These are phyloP conservation scores for Stenotaenia linearis DNA, from an alignment of 2,888 invertebrate species.

Conservation along the genomic window DNA sequence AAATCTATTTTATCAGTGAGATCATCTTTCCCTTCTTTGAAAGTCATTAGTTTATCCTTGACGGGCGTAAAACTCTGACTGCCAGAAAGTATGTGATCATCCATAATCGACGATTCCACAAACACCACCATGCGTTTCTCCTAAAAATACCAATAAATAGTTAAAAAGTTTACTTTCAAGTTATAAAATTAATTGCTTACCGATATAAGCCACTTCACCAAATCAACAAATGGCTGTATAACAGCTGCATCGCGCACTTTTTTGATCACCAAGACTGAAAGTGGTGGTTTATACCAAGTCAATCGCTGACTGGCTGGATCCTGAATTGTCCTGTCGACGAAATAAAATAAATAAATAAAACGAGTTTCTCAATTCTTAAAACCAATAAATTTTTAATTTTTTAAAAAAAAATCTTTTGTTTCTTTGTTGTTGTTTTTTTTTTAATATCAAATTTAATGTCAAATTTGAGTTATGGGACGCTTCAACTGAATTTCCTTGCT, in stretches of 20 bases:
- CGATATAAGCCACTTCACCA: slow-evolving; percentile 87
- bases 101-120: slow-evolving; percentile 83
- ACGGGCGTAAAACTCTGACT: slow-evolving; percentile 69
- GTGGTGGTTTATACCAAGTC: slow-evolving; percentile 94
- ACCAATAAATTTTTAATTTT: not conserved
- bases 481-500: not conserved
- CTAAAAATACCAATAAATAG: slow-evolving; percentile 50
- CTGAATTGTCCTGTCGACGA: slow-evolving; percentile 77
- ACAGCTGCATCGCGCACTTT: slow-evolving; percentile 89
- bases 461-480: no score
- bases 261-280: slow-evolving; percentile 94
- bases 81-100: slow-evolving; percentile 69
- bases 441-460: no score
- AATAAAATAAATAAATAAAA: not conserved
- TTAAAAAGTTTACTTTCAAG: no score
- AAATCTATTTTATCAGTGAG: slow-evolving; percentile 95
- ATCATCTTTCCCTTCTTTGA: slow-evolving; percentile 80
- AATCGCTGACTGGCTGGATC: slow-evolving; percentile 94
- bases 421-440: not conserved
- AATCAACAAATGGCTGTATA: slow-evolving; percentile 80
- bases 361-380: not conserved
- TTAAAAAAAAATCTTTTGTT: not conserved
- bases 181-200: slow-evolving; percentile 51
- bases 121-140: slow-evolving; percentile 94
- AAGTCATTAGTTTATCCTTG: slow-evolving; percentile 77